Evolutionary conservation across 2,888 invertebrate genomes (phyloP), one percentile per base, ranked within the genome.

Genomic region (Tinea semifulvella): DNA sequence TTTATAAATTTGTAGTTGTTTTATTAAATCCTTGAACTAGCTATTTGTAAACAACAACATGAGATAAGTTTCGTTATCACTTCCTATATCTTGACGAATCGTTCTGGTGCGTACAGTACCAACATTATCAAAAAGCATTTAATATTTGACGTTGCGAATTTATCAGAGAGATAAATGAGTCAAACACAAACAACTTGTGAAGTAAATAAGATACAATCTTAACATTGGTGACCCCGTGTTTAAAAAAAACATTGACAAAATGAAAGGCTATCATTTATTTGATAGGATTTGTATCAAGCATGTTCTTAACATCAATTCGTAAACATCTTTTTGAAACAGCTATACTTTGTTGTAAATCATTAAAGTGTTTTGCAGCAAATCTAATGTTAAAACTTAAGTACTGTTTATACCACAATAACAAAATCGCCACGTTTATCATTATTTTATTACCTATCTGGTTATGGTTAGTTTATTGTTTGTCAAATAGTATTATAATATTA

Each of bases 81-180:
- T 40, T 40, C 40, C 22, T 40, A 40, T 22, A 40, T 13, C 20
- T 40, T 22, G 40, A 22, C 40, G 38, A 40, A 40, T 13, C 22
- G 20, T 22, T 13, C 31, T 14, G 7, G 16, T 18, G 36, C 17
- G 18, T 8, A 31, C n/a, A n/a, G 6, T 31, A 31, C 2, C 6
- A n/a, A 11, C 13, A 31, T 31, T 31, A 31, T 31, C 4, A 31
- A 31, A 36, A 38, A 3, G 2, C 38, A 31, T 11, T 13, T 38
- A 18, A 27, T 10, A 48, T 59, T 56, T 68, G 68, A 68, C 68
- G 68, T 61, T 57, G 54, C 48, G 46, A 50, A 53, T 48, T 53
- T 57, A 57, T 56, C 53, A 38, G 14, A 5, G 17, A 19, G 63
- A 62, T 64, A 64, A 58, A 47, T 40, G 49, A 27, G 2, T 20